These are phyloP conservation scores for Rhynchophorus ferrugineus DNA, from an alignment of 1,140 invertebrate species.

Conservation along the genomic window DNA sequence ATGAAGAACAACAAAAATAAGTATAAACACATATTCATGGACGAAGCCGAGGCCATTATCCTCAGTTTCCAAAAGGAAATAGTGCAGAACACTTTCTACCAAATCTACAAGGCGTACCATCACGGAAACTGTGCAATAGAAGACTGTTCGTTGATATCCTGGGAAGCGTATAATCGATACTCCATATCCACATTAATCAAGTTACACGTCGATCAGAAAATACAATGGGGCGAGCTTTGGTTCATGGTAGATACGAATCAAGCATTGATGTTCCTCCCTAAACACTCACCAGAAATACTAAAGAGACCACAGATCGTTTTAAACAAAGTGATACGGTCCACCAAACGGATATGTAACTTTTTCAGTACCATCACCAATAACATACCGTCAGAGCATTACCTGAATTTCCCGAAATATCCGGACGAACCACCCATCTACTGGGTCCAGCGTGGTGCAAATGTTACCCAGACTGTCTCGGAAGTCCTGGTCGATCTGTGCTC, in stretches of 20 bases:
- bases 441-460: conserved; percentile 28
- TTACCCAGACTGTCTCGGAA: conserved; percentile 26
- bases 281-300: conserved; percentile 35
- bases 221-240: conserved; percentile 37
- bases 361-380: conserved; percentile 37
- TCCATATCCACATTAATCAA: conserved; percentile 10
- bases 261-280: conserved; percentile 39
- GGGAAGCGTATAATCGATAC: conserved; percentile 11
- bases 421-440: conserved; percentile 38
- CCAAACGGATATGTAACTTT: conserved; percentile 34
- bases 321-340: conserved; percentile 38
- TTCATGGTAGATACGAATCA: conserved; percentile 41
- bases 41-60: conserved; percentile 39
- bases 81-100: conserved; percentile 33
- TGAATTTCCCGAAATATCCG: conserved; percentile 10
- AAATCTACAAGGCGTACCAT: conserved; percentile 30
- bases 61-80: conserved; percentile 35
- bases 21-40: conserved; percentile 41
- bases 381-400: conserved; percentile 27
- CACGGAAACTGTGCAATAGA: conserved; percentile 25
- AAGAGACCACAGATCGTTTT: conserved; percentile 35
- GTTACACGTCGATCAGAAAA: conserved; percentile 11
- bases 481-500: conserved; percentile 38
- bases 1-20: conserved; percentile 29
- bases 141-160: conserved; percentile 11